Base-by-base conservation (phyloP, 2,888 invertebrate species). In the Brachyptera putata region DNA sequence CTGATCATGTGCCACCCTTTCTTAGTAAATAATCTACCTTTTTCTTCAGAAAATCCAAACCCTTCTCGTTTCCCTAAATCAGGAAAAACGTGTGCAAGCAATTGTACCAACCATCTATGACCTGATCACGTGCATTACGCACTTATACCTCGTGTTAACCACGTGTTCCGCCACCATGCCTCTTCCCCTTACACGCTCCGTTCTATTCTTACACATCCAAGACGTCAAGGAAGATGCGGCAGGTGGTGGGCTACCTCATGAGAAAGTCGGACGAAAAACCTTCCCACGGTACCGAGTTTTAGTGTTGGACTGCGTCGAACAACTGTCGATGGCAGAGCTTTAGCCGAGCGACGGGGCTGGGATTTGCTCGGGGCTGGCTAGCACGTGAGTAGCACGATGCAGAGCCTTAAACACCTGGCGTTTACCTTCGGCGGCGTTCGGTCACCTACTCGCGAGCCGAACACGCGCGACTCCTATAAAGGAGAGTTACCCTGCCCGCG, bases 251-350 rank as follows among this genome's bases (percentile, higher is more conserved):
- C 4, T n/a, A n/a, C 9, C 18, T 34, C 53, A 34, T 53, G 53
- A 53, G 53, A 53, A 53, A 30, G 34, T 34, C 34, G 36, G 30
- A 5, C 25, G 53, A 1, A 16, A 3, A 41, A 24, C 34, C 56
- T 62, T 62, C 62, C 62, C 62, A 62, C 62, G 62, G 62, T 62
- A 25, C 36, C n/a, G n/a, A n/a, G n/a, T n/a, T n/a, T n/a, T n/a
- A n/a, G n/a, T n/a, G n/a, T n/a, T n/a, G n/a, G n/a, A n/a, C n/a
- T n/a, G n/a, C n/a, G n/a, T n/a, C n/a, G n/a, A n/a, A n/a, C n/a
- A n/a, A n/a, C n/a, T n/a, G n/a, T n/a, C n/a, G n/a, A n/a, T n/a
- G n/a, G n/a, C n/a, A n/a, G n/a, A 55, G 26, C 36, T 21, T 7
- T 22, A 25, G 16, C 30, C 53, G 3, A 9, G 16, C 55, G n/a